Evolutionary conservation across 2,113 vertebrate genomes (phyloP).

Genomic region (Corydoras sp.): DNA sequence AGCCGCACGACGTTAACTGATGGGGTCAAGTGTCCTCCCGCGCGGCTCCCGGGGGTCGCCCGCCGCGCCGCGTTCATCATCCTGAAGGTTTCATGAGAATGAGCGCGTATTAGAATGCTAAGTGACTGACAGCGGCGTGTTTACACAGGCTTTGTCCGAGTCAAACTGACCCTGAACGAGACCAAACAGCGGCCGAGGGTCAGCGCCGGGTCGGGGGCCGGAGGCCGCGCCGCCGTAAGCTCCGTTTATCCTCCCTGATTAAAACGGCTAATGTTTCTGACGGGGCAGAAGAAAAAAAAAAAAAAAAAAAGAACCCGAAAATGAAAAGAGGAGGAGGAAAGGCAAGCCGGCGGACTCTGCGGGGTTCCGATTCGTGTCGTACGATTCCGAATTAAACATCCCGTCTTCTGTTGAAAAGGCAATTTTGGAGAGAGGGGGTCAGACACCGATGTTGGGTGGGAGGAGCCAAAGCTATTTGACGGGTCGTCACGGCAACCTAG

Average conservation of each 20-base stretch:
- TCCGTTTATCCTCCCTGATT: slow-evolving; percentile 38
- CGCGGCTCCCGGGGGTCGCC: slow-evolving; percentile 5
- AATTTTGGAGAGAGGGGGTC: no score
- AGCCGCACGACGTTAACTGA: slow-evolving; percentile 7
- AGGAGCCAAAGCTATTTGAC: no score
- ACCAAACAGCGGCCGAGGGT: slow-evolving; percentile 32
- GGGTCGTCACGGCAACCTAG: no score
- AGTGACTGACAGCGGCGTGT: slow-evolving; percentile 39
- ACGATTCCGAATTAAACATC: no score
- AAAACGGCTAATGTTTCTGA: slow-evolving; percentile 38
- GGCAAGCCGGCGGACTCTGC: neutral
- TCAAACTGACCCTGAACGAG: slow-evolving; percentile 37
- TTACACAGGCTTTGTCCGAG: slow-evolving; percentile 40
- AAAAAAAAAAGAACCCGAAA: slow-evolving; percentile 15
- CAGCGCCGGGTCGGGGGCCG: slow-evolving; percentile 32
- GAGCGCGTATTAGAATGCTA: slow-evolving; percentile 39
- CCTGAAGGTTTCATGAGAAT: slow-evolving; percentile 14
- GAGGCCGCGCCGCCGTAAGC: slow-evolving; percentile 21
- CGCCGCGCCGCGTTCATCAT: neutral
- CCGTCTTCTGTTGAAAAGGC: no score
- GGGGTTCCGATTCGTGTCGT: no score
- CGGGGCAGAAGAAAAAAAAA: slow-evolving; percentile 21
- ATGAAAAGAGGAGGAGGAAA: slow-evolving; percentile 7
- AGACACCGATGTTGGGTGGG: no score
- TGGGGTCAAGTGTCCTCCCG: slow-evolving; percentile 26